These are phyloP conservation scores for Eidolon dupreanum DNA, from an alignment of 2,797 vertebrate species.

Conservation along the genomic window DNA sequence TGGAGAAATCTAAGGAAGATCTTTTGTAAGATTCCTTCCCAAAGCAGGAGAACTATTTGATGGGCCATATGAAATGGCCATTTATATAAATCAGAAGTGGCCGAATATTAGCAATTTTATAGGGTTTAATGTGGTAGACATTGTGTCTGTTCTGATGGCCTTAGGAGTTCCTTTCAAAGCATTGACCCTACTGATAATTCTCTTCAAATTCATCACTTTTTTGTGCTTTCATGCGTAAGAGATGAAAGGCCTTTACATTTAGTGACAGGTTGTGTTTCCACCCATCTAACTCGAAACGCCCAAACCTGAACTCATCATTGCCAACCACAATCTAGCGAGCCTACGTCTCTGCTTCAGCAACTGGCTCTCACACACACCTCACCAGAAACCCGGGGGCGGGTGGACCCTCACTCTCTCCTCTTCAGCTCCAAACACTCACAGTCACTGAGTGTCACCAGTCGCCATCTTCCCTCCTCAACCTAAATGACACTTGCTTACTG, in stretches of 20 bases:
- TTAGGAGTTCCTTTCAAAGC: not conserved
- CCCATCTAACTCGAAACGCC: not conserved
- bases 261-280: not conserved
- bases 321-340: not conserved
- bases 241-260: not conserved
- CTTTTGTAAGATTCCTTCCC: not conserved
- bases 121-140: not conserved
- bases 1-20: not conserved
- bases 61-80: not conserved
- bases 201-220: not conserved
- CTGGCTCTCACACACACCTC: not conserved
- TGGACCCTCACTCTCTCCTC: too few species aligned
- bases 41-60: not conserved
- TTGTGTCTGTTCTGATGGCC: not conserved
- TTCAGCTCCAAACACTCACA: not conserved
- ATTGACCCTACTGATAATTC: not conserved
- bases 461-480: not conserved
- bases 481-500: not conserved
- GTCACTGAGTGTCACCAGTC: not conserved
- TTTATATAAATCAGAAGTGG: not conserved
- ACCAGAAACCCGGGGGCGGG: not conserved
- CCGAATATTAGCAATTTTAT: not conserved
- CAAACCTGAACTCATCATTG: not conserved
- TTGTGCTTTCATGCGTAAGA: not conserved
- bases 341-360: not conserved